Evolutionary conservation across 2,888 invertebrate species (phyloP), one percentile per base, ranked within the genome.

Genomic region (Drosophila rellima): DNA sequence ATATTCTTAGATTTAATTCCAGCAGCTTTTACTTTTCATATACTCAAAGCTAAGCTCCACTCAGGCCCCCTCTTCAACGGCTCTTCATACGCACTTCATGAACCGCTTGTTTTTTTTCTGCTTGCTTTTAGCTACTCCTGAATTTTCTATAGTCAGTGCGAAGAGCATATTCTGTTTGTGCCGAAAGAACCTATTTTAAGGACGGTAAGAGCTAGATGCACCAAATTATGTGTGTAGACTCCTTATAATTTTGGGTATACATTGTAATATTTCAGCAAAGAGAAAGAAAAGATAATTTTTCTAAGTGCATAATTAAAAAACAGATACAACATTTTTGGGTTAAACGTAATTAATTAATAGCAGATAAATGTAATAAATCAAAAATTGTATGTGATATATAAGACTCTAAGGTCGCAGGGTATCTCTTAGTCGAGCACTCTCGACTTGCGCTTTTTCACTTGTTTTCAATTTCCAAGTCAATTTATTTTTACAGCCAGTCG

Each of bases 381-480:
- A n/a, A n/a, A n/a, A n/a, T n/a, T n/a, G n/a, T n/a, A n/a, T n/a
- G n/a, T n/a, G n/a, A n/a, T n/a, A n/a, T n/a, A n/a, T n/a, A n/a
- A 20, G 5, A 5, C 23, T 23, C 23, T 23, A 1, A 20, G 3
- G 7, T 2, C 26, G 7, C 26, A 26, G 26, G 7, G n/a, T 35
- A 35, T 35, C 35, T n/a, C 3, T 1, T 4, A 10, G 39, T 17
- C 10, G 8, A 39, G 17, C 17, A n/a, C n/a, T n/a, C 2, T 7
- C n/a, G 2, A 35, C n/a, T 35, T 2, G 7, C 4, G n/a, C n/a
- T 6, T 2, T n/a, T n/a, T 6, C n/a, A 35, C 35, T 35, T 35
- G 35, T 35, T 35, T 88, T 86, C 89, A 88, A 88, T 88, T 88
- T 88, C 85, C 86, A 88, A 88, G 82, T 88, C 89, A 88, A 85